Evolutionary conservation across 2,113 vertebrate genomes (phyloP).

Genomic region (Protobothrops flavoviridis): DNA sequence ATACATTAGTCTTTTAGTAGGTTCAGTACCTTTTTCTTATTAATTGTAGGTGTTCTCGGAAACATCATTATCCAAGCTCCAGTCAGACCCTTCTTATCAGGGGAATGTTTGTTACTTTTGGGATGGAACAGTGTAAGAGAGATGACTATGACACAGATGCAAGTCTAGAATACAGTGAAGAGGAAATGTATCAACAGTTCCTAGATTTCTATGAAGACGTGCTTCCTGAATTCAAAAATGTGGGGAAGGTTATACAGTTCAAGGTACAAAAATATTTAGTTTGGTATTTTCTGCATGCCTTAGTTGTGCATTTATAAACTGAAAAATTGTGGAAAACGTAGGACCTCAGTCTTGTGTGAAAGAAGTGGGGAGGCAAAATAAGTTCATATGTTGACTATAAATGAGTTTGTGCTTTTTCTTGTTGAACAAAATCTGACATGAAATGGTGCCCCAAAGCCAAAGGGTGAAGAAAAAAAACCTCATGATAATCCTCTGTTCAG

Average conservation of each 20-base stretch:
- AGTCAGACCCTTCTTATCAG: constrained; percentile 89
- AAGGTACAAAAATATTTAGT: constrained; percentile 75
- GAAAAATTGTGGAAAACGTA: background rate
- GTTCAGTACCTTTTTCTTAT: background rate
- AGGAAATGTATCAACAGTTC: constrained; percentile 92
- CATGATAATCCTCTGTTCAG: background rate
- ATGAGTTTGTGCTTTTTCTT: background rate
- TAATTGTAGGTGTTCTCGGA: constrained; percentile 83
- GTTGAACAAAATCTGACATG: background rate
- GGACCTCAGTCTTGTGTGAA: background rate
- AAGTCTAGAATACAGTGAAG: constrained; percentile 91
- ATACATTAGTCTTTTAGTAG: background rate
- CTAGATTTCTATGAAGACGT: constrained; percentile 94
- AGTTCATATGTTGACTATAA: background rate
- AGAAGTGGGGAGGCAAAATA: background rate
- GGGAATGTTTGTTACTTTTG: constrained; percentile 92
- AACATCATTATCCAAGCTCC: constrained; percentile 81
- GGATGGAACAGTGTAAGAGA: constrained; percentile 90
- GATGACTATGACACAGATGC: constrained; percentile 95
- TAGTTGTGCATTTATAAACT: background rate
- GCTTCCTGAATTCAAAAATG: constrained; percentile 87
- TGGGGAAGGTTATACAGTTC: constrained; percentile 93
- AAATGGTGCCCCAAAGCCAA: background rate
- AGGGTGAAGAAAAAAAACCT: background rate
- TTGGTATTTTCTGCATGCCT: background rate